Base-by-base conservation (phyloP, 2,797 vertebrate genomes). In the Lepilemur septentrionalis region DNA sequence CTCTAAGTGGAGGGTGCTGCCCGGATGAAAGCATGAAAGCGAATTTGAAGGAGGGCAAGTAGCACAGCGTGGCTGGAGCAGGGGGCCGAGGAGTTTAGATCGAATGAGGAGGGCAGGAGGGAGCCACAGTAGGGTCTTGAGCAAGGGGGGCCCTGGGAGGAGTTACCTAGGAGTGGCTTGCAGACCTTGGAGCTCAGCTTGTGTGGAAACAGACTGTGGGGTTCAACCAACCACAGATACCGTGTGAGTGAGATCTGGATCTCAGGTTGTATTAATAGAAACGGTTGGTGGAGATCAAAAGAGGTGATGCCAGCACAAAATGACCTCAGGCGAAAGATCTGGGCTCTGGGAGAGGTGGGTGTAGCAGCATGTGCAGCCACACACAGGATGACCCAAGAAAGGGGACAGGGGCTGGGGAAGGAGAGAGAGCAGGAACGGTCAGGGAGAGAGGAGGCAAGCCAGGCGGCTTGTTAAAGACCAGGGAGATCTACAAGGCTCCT, bases 211-310 rank as follows among this genome's bases (percentile, higher is more conserved):
- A 76, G 38, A 41, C 30, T 69, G 89, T 78, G 38, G 61, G 92
- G 72, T 17, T 79, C 17, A 70, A 57, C 78, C 76, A 61, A 73
- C 92, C 96, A 55, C 85, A 94, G 92, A n/a, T 72, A 28, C 35
- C 3, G 0, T 41, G 70, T 17, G 72, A 67, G 48, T 87, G 57
- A 82, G 78, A 61, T 72, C 79, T 50, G 86, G 41, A 84, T 91
- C 96, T 94, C 70, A 12, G 86, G 80, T 67, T 52, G 65, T 97
- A 90, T 97, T 96, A 96, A 96, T 88, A 97, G 97, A 94, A 95
- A 76, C 65, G 25, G 81, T 20, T 20, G 70, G 65, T 89, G 46
- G 81, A 78, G 89, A 96, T 96, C 70, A 96, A 89, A 91, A 88
- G 61, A 30, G 76, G 43, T n/a, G 73, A 79, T 61, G n/a, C 30